Evolutionary conservation across 2,797 vertebrate genomes (phyloP).

Genomic region (Pangasius djambal): DNA sequence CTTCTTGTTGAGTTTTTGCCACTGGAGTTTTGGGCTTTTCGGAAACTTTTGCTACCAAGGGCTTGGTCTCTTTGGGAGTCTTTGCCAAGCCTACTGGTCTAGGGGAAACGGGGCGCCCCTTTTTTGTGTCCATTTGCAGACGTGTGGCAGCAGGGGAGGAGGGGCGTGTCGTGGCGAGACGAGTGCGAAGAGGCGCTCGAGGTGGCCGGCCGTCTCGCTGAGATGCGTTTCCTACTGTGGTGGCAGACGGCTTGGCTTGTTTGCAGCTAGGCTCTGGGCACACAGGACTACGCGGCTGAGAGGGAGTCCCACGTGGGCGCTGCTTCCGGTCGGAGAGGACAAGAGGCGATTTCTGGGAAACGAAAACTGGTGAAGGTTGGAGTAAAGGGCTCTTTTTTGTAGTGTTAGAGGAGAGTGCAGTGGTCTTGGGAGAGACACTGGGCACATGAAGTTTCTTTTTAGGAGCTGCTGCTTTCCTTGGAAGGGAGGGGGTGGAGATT

Average conservation of each 20-base stretch:
- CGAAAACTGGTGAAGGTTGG: constrained; percentile 43
- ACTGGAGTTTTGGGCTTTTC: background rate
- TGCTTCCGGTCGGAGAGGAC: constrained; percentile 63
- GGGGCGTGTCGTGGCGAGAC: constrained; percentile 66
- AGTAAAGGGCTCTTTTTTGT: constrained; percentile 62
- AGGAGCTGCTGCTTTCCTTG: constrained; percentile 74
- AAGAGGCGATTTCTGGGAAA: constrained; percentile 33
- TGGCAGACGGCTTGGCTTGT: constrained; percentile 67
- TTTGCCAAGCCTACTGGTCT: constrained; percentile 55
- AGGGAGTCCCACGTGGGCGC: constrained; percentile 46
- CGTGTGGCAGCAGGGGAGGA: constrained; percentile 69
- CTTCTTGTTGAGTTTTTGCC: background rate
- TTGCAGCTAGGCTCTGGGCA: constrained; percentile 76
- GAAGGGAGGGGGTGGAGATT: constrained; percentile 71
- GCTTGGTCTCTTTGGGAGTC: constrained; percentile 20
- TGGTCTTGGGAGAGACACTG: constrained; percentile 62
- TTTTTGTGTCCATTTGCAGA: constrained; percentile 63
- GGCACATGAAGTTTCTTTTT: constrained; percentile 77
- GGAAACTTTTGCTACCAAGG: background rate
- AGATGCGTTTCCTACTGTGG: constrained; percentile 36
- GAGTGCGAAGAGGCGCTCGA: constrained; percentile 57
- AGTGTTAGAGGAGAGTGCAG: constrained; percentile 65
- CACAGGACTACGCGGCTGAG: constrained; percentile 75
- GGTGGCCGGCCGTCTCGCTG: constrained; percentile 63
- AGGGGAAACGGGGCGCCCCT: constrained; percentile 11